Conservation (phyloP, 64 coral and sea anemone species). For the Astreopora myriophthalma region DNA sequence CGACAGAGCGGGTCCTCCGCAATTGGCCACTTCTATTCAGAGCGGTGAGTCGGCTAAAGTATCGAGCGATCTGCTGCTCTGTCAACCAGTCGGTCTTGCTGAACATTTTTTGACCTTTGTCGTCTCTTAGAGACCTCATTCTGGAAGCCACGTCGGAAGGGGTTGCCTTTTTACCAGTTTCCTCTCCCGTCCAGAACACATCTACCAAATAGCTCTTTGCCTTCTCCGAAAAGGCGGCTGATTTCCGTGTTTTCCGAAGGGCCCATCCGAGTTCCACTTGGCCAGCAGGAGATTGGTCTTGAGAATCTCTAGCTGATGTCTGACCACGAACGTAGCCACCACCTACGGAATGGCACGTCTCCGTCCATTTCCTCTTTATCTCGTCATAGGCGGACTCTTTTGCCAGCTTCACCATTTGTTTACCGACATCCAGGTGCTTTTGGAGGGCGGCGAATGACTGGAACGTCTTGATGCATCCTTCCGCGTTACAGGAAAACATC, state of each 20-base stretch:
- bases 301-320: neutral
- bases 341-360: neutral
- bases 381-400: slow-evolving; percentile 44
- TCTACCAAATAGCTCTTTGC: no score
- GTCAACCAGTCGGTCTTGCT: neutral
- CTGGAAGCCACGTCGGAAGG: slow-evolving; percentile 15
- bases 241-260: slow-evolving; percentile 21
- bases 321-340: neutral
- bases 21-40: neutral
- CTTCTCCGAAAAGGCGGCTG: slow-evolving; percentile 29
- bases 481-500: slow-evolving; percentile 12
- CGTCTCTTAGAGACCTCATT: slow-evolving; percentile 22
- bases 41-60: neutral
- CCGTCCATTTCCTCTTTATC: slow-evolving; percentile 45
- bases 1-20: neutral
- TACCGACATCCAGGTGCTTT: slow-evolving; percentile 42
- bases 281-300: neutral
- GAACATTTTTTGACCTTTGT: slow-evolving; percentile 12
- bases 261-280: slow-evolving; percentile 4
- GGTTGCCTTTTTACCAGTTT: slow-evolving; percentile 52
- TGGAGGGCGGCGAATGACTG: slow-evolving; percentile 11
- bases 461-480: slow-evolving; percentile 37
- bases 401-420: neutral
- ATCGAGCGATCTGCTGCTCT: slow-evolving; percentile 9
- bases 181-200: no score